Conservation (phyloP, 2,888 invertebrate species). For the Leucania comma region DNA sequence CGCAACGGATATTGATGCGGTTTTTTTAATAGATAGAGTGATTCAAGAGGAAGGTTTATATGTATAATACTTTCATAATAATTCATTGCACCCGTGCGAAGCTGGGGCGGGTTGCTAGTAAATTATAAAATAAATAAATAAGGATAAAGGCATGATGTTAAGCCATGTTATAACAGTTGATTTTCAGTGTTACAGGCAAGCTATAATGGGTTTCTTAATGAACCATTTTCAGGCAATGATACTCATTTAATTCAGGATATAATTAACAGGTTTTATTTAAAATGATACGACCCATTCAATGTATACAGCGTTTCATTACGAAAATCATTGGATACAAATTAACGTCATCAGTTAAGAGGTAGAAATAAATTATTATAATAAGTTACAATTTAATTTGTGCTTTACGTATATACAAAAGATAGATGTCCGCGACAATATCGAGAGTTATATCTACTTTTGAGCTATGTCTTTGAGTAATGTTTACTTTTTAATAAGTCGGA, state of each 20-base stretch:
- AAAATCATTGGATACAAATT: constrained; percentile 77
- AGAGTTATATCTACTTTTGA: constrained; percentile 42
- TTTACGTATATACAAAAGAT: constrained; percentile 66
- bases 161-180: neutral
- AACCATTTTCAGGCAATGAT: constrained; percentile 38
- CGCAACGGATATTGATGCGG: too few species aligned
- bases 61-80: too few species aligned
- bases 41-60: too few species aligned
- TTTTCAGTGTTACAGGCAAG: neutral
- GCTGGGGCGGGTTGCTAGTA: too few species aligned
- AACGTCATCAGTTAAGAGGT: constrained; percentile 61
- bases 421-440: constrained; percentile 67
- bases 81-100: too few species aligned
- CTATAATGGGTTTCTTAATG: constrained; percentile 6
- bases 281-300: constrained; percentile 73
- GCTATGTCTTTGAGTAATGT: neutral
- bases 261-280: constrained; percentile 57
- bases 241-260: constrained; percentile 45
- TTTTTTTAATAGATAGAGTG: too few species aligned
- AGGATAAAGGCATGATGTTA: neutral
- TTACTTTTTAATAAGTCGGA: neutral
- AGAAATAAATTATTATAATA: constrained; percentile 65
- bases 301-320: constrained; percentile 78
- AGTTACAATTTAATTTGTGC: constrained; percentile 65
- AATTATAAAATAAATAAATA: too few species aligned